These are phyloP conservation scores for Drosophila kurseongensis DNA, from an alignment of 1,140 invertebrate genomes.

Conservation along the genomic window DNA sequence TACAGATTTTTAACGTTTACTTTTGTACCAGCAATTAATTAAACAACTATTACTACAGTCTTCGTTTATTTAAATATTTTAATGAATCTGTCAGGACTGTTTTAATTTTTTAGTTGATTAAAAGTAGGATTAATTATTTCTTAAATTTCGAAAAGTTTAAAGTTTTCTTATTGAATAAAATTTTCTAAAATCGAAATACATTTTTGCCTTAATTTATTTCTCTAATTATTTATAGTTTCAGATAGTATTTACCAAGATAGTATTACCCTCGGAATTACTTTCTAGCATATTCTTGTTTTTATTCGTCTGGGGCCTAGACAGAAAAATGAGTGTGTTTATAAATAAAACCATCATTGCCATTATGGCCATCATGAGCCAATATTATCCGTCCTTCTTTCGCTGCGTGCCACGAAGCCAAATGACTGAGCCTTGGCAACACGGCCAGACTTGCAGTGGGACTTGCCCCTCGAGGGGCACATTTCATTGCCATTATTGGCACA, in stretches of 20 bases:
- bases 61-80: no score
- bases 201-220: no score
- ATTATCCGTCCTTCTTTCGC: slow-evolving; percentile 8
- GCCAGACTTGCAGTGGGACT: slow-evolving; percentile 3
- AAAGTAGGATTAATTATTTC: no score
- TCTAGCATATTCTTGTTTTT: not conserved
- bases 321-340: slow-evolving; percentile 34
- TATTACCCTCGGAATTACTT: not conserved
- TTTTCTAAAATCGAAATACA: no score
- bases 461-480: slow-evolving; percentile 13
- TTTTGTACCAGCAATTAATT: no score
- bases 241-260: not conserved
- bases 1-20: no score
- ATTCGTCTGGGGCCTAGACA: not conserved
- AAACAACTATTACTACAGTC: no score
- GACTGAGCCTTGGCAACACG: slow-evolving; percentile 23
- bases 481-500: slow-evolving; percentile 53
- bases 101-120: no score
- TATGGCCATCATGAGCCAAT: slow-evolving; percentile 34
- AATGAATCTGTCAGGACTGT: no score
- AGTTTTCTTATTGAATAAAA: no score
- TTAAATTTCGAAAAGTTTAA: no score
- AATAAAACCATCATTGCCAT: slow-evolving; percentile 47
- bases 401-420: slow-evolving; percentile 41
- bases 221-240: no score